Percentiles rank a stretch among this genome's conserved stretches.
Conservation (phyloP, 1,140 invertebrate species). For the Tachypleus tridentatus region DNA sequence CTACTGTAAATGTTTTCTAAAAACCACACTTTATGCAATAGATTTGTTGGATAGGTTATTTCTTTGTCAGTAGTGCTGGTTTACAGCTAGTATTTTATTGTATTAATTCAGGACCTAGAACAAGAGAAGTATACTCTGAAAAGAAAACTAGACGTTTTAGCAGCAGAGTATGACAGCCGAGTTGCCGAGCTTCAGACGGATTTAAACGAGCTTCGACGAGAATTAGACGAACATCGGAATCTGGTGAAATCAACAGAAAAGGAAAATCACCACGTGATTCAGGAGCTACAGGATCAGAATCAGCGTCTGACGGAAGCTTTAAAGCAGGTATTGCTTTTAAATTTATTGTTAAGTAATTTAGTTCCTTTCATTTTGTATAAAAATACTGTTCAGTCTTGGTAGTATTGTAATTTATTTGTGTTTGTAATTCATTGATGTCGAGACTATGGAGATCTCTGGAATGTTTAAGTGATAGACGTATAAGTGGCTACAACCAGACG, state of each 20-base stretch:
- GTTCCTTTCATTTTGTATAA: too few relatives aligned
- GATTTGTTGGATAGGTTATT: too few relatives aligned
- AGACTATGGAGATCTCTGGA: too few relatives aligned
- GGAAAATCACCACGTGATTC: slow-evolving; percentile 60
- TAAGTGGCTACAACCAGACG: too few relatives aligned
- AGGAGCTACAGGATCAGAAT: slow-evolving; percentile 81
- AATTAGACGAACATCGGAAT: slow-evolving; percentile 46
- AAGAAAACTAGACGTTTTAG: slow-evolving; percentile 64
- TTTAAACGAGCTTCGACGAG: slow-evolving; percentile 52
- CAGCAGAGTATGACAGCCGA: slow-evolving; percentile 76
- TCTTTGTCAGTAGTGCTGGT: too few relatives aligned
- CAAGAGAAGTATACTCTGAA: slow-evolving; percentile 81
- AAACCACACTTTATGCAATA: too few relatives aligned
- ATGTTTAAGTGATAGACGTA: too few relatives aligned
- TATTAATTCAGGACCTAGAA: slow-evolving; percentile 62
- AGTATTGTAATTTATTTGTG: too few relatives aligned
- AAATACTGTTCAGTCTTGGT: too few relatives aligned
- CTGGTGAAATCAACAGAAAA: slow-evolving; percentile 57
- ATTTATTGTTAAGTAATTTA: too few relatives aligned
- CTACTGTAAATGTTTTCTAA: too few relatives aligned
- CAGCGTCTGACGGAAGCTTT: slow-evolving; percentile 73
- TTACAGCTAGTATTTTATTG: background rate
- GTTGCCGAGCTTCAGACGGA: slow-evolving; percentile 77
- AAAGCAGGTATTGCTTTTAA: slow-evolving; percentile 54
- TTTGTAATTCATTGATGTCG: too few relatives aligned